A percentile compares a stretch with the other conserved stretches of the same genome.
These are phyloP conservation scores for Burhinus bistriatus DNA, from an alignment of 2,113 vertebrate genomes.

Conservation along the genomic window DNA sequence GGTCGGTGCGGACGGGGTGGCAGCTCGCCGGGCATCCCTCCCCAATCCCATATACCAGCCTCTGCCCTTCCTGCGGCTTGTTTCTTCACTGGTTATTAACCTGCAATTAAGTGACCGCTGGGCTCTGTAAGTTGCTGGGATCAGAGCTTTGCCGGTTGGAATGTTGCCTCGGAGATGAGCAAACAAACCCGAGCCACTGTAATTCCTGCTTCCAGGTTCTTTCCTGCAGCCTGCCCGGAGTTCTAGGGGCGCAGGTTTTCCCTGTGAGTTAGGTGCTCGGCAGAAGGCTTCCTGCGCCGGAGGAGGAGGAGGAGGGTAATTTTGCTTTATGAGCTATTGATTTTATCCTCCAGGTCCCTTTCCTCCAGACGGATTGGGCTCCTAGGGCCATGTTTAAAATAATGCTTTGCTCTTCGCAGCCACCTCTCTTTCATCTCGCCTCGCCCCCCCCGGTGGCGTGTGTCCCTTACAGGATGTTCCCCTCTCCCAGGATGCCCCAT, in stretches of 20 bases:
- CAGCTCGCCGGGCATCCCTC: neutral
- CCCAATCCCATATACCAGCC: accelerated
- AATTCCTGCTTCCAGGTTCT: neutral
- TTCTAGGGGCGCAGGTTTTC: neutral
- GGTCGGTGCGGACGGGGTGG: neutral
- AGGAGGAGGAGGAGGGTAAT: neutral
- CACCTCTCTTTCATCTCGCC: neutral
- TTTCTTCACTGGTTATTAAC: neutral
- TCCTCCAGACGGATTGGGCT: neutral
- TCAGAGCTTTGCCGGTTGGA: accelerated
- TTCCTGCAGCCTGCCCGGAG: neutral
- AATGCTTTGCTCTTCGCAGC: neutral
- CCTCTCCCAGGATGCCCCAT: neutral
- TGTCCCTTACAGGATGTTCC: neutral
- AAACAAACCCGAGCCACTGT: neutral
- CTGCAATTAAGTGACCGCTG: neutral
- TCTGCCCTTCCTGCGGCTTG: neutral
- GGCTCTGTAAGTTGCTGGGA: neutral
- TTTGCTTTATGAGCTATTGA: neutral
- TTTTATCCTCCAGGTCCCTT: neutral
- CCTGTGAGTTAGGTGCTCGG: neutral
- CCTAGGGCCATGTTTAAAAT: neutral
- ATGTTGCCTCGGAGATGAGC: neutral
- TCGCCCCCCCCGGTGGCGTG: neutral
- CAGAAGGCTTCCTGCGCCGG: neutral